Evolutionary conservation across 2,797 vertebrate genomes (phyloP).

Genomic region (Dromococcyx pavoninus): DNA sequence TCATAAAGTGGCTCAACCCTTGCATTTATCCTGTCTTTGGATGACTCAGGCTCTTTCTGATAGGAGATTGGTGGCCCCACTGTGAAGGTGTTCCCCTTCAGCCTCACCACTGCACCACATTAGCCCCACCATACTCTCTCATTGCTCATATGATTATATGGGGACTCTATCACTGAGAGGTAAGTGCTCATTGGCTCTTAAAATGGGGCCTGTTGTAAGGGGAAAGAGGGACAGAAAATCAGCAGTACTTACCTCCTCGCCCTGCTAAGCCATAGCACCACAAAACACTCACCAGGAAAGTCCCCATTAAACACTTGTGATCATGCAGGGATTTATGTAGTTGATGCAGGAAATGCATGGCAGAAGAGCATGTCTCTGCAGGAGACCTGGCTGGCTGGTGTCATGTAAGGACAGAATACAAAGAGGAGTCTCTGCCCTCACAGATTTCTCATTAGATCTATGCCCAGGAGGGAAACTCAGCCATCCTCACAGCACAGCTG

Average conservation of each 20-base stretch:
- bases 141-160: background rate
- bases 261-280: background rate
- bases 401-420: background rate
- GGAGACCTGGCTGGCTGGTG: background rate
- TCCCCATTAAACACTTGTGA: background rate
- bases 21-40: background rate
- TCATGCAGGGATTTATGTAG: background rate
- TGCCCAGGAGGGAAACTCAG: background rate
- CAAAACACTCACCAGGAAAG: background rate
- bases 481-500: background rate
- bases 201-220: background rate
- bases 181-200: background rate
- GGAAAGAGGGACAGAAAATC: background rate
- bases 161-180: background rate
- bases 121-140: background rate
- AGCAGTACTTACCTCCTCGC: background rate
- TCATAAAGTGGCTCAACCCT: background rate
- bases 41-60: background rate
- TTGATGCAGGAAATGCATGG: background rate
- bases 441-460: background rate
- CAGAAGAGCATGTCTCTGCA: background rate
- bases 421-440: background rate
- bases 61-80: background rate
- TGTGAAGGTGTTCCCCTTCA: background rate
- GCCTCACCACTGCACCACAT: background rate